A percentile compares a stretch with the other conserved stretches of the same genome.
These are phyloP conservation scores for Condylostylus longicornis DNA, from an alignment of 1,140 invertebrate genomes.

Conservation along the genomic window DNA sequence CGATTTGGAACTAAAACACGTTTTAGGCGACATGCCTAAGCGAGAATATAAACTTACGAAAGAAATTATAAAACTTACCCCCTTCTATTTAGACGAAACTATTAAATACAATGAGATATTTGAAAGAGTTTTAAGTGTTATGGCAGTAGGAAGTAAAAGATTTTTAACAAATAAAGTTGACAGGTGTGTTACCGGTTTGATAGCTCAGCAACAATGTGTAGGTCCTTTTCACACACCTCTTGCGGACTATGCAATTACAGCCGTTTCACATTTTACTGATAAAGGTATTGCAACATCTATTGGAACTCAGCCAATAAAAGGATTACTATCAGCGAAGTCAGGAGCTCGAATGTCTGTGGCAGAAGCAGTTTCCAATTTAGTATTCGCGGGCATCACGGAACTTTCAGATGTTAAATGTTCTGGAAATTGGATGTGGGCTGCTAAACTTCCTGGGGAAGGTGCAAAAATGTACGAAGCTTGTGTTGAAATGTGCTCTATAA, in stretches of 20 bases:
- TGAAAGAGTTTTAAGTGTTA: constrained; percentile 68
- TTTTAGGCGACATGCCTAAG: constrained; percentile 57
- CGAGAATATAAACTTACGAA: constrained; percentile 36
- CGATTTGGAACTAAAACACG: constrained; percentile 75
- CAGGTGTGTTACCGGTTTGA: constrained; percentile 85
- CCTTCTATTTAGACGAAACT: constrained; percentile 8
- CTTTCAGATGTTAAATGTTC: constrained; percentile 89
- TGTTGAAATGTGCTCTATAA: constrained; percentile 69
- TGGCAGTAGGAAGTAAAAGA: constrained; percentile 85
- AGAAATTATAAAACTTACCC: constrained; percentile 13
- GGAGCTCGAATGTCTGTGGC: constrained; percentile 88
- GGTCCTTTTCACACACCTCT: constrained; percentile 90
- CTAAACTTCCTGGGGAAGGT: constrained; percentile 84
- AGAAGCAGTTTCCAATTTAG: constrained; percentile 88
- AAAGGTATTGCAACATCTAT: constrained; percentile 84
- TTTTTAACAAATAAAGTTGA: constrained; percentile 94
- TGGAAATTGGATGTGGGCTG: constrained; percentile 99
- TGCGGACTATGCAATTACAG: constrained; percentile 86
- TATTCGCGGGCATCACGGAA: constrained; percentile 76
- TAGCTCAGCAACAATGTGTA: constrained; percentile 95
- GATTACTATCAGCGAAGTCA: constrained; percentile 58
- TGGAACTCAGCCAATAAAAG: constrained; percentile 93
- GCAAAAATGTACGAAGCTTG: constrained; percentile 76
- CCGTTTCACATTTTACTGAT: constrained; percentile 55
- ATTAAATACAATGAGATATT: constrained; percentile 47